Evolutionary conservation across 1,140 invertebrate genomes (phyloP), one percentile per base, ranked within the genome.

Genomic region (Arion vulgaris): DNA sequence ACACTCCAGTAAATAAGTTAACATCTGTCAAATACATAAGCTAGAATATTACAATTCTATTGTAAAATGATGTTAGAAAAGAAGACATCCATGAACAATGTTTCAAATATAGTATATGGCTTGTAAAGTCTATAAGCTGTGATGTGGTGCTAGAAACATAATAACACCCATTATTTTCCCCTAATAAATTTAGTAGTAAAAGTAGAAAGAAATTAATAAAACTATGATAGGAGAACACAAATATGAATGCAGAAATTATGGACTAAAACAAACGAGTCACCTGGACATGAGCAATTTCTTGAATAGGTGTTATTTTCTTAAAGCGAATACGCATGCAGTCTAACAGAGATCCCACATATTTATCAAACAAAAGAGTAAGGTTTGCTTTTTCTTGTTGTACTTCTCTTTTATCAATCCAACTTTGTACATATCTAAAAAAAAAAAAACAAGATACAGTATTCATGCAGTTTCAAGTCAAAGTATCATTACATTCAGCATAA

Each of bases 231-330:
- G 15, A 45, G 15, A 45, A 45, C 41, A 7, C 5, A 45, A 5
- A 45, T 45, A 45, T 45, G 41, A 15, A 7, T 7, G 41, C 41
- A 45, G 15, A 45, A 45, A 45, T 15, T 45, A 45, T 7, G 41
- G 41, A 45, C 41, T 7, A 45, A 45, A 45, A 45, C 28, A 32
- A 11, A 0, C 95, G 41, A 7, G 13, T 75, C 17, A 98, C 97
- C 92, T 98, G 95, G 36, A 98, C 95, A 89, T 98, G 97, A 0
- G 96, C 95, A 94, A 98, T 97, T 89, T 99, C 97, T 17, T 96
- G 95, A 84, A 99, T 96, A 1, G 97, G 97, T n/a, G 97, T 98
- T 82, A 98, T 97, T 92, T 97, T 98, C 91, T 98, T 98, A 89
- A 99, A 98, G 82, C 97, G 93, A 9, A 94, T 95, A 83, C 95